Evolutionary conservation across 92 coral and sea anemone species (phyloP).

Genomic region (Zoanthus sociatus): DNA sequence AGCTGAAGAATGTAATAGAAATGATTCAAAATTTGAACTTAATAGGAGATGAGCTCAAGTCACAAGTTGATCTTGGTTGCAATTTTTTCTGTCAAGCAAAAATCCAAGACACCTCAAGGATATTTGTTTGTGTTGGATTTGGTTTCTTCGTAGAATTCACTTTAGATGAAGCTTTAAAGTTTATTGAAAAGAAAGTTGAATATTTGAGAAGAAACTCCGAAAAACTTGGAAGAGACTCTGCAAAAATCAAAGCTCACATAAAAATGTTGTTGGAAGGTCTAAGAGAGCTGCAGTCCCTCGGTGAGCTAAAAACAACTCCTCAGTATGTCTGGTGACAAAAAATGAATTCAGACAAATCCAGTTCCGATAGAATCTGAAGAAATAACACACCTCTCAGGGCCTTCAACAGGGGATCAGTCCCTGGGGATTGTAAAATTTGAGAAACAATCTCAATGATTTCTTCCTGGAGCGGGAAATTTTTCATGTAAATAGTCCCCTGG

Average conservation of each 20-base stretch:
- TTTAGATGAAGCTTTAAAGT: slow-evolving; percentile 85
- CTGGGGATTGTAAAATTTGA: too few species aligned
- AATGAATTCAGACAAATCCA: not conserved
- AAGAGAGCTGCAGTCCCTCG: slow-evolving; percentile 77
- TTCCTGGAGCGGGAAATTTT: too few species aligned
- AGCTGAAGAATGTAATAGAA: slow-evolving; percentile 79
- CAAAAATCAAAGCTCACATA: slow-evolving; percentile 91
- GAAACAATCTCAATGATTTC: too few species aligned
- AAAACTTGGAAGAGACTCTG: slow-evolving; percentile 81
- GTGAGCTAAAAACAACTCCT: not conserved
- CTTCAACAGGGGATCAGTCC: too few species aligned
- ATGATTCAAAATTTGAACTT: slow-evolving; percentile 71
- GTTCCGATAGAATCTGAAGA: too few species aligned
- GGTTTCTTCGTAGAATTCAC: slow-evolving; percentile 98
- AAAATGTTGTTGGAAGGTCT: slow-evolving; percentile 90
- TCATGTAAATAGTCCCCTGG: too few species aligned
- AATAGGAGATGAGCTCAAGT: slow-evolving; percentile 72
- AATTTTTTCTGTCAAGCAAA: slow-evolving; percentile 95
- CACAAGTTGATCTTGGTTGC: slow-evolving; percentile 93
- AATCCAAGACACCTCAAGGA: slow-evolving; percentile 85
- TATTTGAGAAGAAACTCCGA: slow-evolving; percentile 74
- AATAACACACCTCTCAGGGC: too few species aligned
- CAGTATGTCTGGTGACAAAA: slow-evolving; percentile 23
- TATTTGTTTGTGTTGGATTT: slow-evolving; percentile 90
- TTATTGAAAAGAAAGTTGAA: slow-evolving; percentile 83